Evolutionary conservation across 1,140 invertebrate genomes (phyloP).

Genomic region (Laodelphax striatellus): DNA sequence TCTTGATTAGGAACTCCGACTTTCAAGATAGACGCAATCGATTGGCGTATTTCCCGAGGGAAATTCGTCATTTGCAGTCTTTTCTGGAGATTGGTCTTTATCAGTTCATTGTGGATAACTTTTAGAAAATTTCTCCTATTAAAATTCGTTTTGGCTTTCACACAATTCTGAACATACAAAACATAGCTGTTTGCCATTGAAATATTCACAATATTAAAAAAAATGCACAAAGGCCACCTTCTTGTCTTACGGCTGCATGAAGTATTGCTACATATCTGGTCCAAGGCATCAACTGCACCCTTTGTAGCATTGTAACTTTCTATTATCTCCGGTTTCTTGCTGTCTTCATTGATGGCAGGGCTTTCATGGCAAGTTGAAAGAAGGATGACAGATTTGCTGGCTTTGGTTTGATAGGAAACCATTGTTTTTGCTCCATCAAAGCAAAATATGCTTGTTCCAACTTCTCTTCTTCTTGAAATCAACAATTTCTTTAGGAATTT

Average conservation of each 20-base stretch:
- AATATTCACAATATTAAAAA: conserved; percentile 24
- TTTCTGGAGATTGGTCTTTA: background rate
- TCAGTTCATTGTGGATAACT: background rate
- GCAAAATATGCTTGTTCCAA: conserved; percentile 4
- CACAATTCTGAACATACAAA: background rate
- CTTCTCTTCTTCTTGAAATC: conserved; percentile 3
- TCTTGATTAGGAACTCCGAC: background rate
- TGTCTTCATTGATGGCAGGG: conserved; percentile 15
- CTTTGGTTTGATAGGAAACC: conserved; percentile 7
- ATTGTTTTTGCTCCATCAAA: conserved; percentile 5
- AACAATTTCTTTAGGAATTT: conserved; percentile 20
- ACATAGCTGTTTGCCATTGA: conserved; percentile 12
- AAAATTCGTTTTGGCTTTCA: background rate
- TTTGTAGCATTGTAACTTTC: conserved; percentile 25
- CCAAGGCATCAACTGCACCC: conserved; percentile 24
- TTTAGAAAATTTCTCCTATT: background rate
- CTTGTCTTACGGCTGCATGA: conserved; percentile 16
- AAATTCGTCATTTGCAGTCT: background rate
- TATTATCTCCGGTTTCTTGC: conserved; percentile 24
- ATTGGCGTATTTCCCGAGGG: background rate
- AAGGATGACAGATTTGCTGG: conserved; percentile 19
- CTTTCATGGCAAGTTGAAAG: conserved; percentile 26
- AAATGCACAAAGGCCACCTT: conserved; percentile 25
- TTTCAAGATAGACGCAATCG: background rate
- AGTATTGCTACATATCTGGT: conserved; percentile 23